Evolutionary conservation across 2,113 vertebrate species (phyloP).

Genomic region (Fulmarus glacialis): DNA sequence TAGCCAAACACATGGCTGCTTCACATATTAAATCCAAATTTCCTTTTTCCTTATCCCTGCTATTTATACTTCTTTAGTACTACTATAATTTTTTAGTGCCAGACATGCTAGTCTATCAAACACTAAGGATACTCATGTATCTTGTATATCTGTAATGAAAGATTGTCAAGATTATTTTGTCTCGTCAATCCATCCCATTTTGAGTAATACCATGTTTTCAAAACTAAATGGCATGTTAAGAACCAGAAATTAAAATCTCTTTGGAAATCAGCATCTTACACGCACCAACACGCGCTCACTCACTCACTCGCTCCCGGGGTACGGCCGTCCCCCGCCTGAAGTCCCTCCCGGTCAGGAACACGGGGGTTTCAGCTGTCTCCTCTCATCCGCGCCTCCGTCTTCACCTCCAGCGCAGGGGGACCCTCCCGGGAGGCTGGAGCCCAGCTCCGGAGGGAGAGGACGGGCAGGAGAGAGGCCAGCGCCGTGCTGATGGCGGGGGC

Average conservation of each 20-base stretch:
- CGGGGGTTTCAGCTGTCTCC: neutral
- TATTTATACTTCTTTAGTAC: neutral
- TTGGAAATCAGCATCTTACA: neutral
- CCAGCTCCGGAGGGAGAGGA: neutral
- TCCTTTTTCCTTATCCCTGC: neutral
- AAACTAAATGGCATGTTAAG: neutral
- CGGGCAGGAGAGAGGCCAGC: neutral
- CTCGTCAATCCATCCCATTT: neutral
- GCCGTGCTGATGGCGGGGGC: neutral
- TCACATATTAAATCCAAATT: neutral
- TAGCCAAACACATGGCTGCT: neutral
- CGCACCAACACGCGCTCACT: accelerated
- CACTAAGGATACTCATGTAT: neutral
- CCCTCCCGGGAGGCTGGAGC: neutral
- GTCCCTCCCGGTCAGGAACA: neutral
- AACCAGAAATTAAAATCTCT: neutral
- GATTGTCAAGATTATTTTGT: neutral
- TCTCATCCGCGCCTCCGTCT: accelerated
- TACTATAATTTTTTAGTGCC: neutral
- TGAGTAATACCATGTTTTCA: neutral
- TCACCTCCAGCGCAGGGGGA: accelerated
- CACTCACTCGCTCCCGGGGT: neutral
- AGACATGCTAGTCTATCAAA: neutral
- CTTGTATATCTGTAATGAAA: neutral
- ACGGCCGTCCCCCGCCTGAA: neutral